Evolutionary conservation across 2,888 invertebrate species (phyloP).

Genomic region (Stramonita haemastoma): DNA sequence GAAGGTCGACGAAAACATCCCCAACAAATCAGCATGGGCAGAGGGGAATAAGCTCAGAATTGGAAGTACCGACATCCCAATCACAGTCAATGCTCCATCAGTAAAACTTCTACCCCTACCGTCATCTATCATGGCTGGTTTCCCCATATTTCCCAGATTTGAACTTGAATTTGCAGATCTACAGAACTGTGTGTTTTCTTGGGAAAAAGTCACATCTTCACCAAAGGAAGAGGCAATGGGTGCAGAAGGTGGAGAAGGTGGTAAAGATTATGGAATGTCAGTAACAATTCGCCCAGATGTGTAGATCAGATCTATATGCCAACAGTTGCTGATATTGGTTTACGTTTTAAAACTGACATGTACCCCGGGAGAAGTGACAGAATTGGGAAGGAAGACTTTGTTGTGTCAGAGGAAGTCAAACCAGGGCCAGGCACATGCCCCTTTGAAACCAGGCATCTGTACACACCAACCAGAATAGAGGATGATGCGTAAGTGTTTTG

Average conservation of each 20-base stretch:
- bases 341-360: constrained; percentile 83
- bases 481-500: constrained; percentile 80
- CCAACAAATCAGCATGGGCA: constrained; percentile 57
- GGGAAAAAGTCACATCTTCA: constrained; percentile 80
- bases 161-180: constrained; percentile 83
- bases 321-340: constrained; percentile 81
- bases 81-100: constrained; percentile 88
- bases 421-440: constrained; percentile 89
- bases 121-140: constrained; percentile 85
- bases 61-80: constrained; percentile 81
- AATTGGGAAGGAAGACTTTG: constrained; percentile 83
- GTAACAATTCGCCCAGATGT: constrained; percentile 79
- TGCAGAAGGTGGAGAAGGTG: constrained; percentile 11
- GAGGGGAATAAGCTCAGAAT: constrained; percentile 79
- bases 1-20: constrained; percentile 47
- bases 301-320: constrained; percentile 83
- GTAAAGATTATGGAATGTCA: constrained; percentile 56
- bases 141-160: constrained; percentile 87
- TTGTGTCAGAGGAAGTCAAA: constrained; percentile 81
- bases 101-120: constrained; percentile 84
- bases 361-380: constrained; percentile 67
- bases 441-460: constrained; percentile 87
- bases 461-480: constrained; percentile 82
- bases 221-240: constrained; percentile 23
- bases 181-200: constrained; percentile 82